These are phyloP conservation scores for Hycleus phaleratus DNA, from an alignment of 1,140 invertebrate genomes.

Conservation along the genomic window DNA sequence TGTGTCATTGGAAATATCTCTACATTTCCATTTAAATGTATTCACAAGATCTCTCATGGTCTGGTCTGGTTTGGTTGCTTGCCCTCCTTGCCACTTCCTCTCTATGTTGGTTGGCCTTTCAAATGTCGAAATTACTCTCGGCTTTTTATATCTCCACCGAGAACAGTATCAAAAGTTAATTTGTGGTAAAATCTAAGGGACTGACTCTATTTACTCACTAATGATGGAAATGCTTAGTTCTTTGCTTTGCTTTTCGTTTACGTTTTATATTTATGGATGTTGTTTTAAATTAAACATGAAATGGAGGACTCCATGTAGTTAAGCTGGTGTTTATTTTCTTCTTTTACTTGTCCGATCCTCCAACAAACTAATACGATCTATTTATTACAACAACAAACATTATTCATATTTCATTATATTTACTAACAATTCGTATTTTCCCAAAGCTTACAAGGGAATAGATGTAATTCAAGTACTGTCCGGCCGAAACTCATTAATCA, in stretches of 20 bases:
- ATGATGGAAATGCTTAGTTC: slow-evolving; percentile 30
- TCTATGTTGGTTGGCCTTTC: slow-evolving; percentile 2
- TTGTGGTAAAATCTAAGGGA: slow-evolving; percentile 36
- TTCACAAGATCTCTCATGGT: slow-evolving; percentile 20
- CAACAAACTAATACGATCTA: background rate
- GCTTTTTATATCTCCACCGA: slow-evolving; percentile 40
- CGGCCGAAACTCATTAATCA: background rate
- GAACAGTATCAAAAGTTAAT: slow-evolving; percentile 40
- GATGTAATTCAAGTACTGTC: background rate
- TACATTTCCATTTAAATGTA: slow-evolving; percentile 41
- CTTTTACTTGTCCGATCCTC: background rate
- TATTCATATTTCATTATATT: too few relatives aligned
- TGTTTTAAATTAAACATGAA: slow-evolving; percentile 28
- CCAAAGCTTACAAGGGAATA: background rate
- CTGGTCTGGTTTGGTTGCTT: slow-evolving; percentile 18
- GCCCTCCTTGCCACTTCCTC: background rate
- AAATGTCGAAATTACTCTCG: slow-evolving; percentile 32
- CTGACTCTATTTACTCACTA: slow-evolving; percentile 30
- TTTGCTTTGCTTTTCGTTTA: slow-evolving; percentile 18
- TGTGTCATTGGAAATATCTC: slow-evolving; percentile 35
- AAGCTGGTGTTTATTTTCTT: background rate
- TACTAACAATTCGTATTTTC: too few relatives aligned
- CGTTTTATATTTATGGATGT: slow-evolving; percentile 29
- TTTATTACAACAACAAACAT: background rate
- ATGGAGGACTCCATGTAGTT: background rate